phyloP scores from a whole-genome alignment of 2,797 vertebrate species.

The Pseudochaenichthys georgianus region DNA sequence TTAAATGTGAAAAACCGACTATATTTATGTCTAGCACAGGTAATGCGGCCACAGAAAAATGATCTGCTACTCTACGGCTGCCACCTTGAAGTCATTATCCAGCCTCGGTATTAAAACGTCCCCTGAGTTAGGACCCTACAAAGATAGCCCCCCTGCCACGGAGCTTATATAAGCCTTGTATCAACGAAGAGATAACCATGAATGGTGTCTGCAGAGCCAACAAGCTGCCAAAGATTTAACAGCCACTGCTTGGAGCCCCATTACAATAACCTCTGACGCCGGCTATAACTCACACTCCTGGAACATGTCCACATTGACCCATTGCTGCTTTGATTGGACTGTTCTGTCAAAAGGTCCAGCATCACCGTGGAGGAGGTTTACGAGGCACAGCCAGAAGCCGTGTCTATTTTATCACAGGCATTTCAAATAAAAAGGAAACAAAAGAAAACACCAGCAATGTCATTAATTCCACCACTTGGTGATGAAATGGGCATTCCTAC shows the following conservation, averaged over 20 bases:
- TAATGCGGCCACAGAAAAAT: conserved; percentile 15
- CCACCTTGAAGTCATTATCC: conserved; percentile 55
- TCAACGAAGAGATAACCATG: conserved; percentile 50
- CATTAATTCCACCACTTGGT: conserved; percentile 73
- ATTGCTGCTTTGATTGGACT: conserved; percentile 74
- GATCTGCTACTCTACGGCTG: conserved; percentile 19
- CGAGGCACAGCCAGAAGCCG: conserved; percentile 64
- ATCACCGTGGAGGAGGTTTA: conserved; percentile 67
- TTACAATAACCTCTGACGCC: conserved; percentile 79
- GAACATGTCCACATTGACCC: conserved; percentile 76
- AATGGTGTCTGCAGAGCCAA: conserved; percentile 61
- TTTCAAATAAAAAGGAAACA: conserved; percentile 64
- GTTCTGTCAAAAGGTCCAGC: conserved; percentile 75
- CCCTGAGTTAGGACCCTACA: conserved; percentile 38
- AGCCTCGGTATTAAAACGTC: conserved; percentile 47
- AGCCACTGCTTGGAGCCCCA: conserved; percentile 69
- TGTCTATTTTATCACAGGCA: conserved; percentile 78
- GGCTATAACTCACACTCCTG: conserved; percentile 72
- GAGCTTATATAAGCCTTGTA: conserved; percentile 53
- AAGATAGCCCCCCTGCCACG: conserved; percentile 34
- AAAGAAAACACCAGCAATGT: conserved; percentile 52
- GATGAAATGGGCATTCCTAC: conserved; percentile 50
- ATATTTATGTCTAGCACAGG: too few relatives aligned
- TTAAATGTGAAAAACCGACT: too few relatives aligned
- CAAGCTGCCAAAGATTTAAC: conserved; percentile 69